These are phyloP conservation scores for Epinephelus coioides DNA, from an alignment of 2,797 vertebrate genomes.

Conservation along the genomic window DNA sequence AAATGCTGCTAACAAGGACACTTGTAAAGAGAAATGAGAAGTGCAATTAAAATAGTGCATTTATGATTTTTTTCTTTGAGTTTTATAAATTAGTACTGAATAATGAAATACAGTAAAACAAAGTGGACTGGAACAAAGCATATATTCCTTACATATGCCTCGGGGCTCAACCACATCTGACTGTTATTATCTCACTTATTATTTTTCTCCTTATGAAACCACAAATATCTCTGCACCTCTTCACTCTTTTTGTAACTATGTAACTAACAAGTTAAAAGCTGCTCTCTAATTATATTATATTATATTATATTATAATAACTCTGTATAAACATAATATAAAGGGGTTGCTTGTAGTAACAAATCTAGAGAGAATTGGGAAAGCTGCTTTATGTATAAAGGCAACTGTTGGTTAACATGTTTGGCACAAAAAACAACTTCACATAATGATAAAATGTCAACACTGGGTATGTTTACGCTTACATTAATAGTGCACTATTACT, in stretches of 20 bases:
- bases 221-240: not conserved
- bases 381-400: not conserved
- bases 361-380: not conserved
- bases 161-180: not conserved
- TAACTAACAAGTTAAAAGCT: not conserved
- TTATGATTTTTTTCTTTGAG: slow-evolving; percentile 3
- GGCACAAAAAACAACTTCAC: no score
- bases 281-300: not conserved
- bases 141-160: not conserved
- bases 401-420: no score
- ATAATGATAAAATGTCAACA: no score
- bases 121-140: slow-evolving; percentile 7
- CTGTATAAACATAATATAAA: no score
- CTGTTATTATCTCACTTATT: not conserved
- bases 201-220: not conserved
- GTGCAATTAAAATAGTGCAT: slow-evolving; percentile 35
- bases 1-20: slow-evolving; percentile 43
- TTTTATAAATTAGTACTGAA: slow-evolving; percentile 6
- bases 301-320: no score
- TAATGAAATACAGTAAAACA: slow-evolving; percentile 19
- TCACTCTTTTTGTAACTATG: not conserved
- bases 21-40: slow-evolving; percentile 30
- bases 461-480: no score
- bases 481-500: no score
- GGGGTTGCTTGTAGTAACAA: not conserved